phyloP scores from a whole-genome alignment of 2,113 vertebrate genomes.

The Argyrosomus japonicus region DNA sequence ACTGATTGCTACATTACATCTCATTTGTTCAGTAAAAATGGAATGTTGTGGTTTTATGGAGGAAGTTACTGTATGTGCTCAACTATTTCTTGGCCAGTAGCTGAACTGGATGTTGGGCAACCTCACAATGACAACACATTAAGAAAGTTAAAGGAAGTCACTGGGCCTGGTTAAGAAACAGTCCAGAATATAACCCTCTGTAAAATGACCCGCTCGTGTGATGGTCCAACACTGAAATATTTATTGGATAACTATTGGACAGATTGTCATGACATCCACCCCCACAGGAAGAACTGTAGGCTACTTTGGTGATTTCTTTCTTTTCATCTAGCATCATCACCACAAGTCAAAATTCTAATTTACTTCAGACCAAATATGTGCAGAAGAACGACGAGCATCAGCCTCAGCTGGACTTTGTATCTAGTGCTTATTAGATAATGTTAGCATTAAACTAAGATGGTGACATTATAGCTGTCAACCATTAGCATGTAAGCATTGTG shows the following conservation, averaged over 20 bases:
- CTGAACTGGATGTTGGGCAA: not conserved
- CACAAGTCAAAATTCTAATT: not conserved
- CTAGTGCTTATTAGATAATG: not conserved
- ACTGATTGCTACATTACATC: not conserved
- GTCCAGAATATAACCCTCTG: not conserved
- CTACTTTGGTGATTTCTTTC: not conserved
- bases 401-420: not conserved
- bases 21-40: not conserved
- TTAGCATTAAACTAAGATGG: not conserved
- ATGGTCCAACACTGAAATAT: not conserved
- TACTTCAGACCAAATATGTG: not conserved
- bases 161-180: not conserved
- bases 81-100: not conserved
- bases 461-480: no score
- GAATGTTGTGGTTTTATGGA: not conserved
- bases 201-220: not conserved
- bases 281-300: not conserved
- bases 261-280: not conserved
- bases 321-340: not conserved
- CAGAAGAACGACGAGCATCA: not conserved
- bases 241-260: not conserved
- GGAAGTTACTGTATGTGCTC: not conserved
- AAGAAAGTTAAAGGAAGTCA: not conserved
- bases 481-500: no score
- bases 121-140: not conserved